Base-by-base conservation (phyloP, 2,113 vertebrate genomes). In the Melanocharis versteri region DNA sequence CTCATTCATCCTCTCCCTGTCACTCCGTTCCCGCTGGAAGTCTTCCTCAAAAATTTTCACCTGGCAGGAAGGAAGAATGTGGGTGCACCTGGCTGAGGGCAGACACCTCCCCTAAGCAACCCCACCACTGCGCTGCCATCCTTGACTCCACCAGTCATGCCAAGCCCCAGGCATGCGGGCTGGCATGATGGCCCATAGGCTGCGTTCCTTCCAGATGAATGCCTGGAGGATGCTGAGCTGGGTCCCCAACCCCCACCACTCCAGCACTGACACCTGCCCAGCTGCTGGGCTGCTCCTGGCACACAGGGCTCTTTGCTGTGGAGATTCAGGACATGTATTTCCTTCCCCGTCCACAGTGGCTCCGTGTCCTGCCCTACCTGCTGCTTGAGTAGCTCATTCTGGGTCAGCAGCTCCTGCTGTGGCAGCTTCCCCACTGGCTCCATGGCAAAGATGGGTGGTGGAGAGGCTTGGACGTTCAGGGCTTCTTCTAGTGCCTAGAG, bases 11-110 rank as follows among this genome's bases (percentile, higher is more conserved):
- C 99, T 98, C 83, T 99, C 99, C 47, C 99, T 96, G 95, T 99
- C 99, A 2, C 99, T 99, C 73, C 99, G 98, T 90, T 99, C 99
- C 97, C 99, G 98, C 83, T 99, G 99, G 95, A 99, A 99, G 88
- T 99, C 99, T 85, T 99, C 99, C 95, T 99, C 99, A 4, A 99
- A 99, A 97, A 99, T 99, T 95, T 99, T 99, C 58, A 99, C 99
- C 99, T 99, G 90, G 40, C 8, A 68, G 53, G 26, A 93, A 8
- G 21, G 19, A 80, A 33, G 13, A 21, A 66, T 10, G n/a, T 75
- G 40, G 23, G 23, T 56, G 10, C 17, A 70, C 27, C 23, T 22
- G n/a, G 37, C 33, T 11, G 7, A 86, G 53, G 31, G 53, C 8
- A n/a, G 40, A 40, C 39, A 70, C 6, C 5, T 93, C 12, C 40